Percentiles rank a stretch among this genome's conserved stretches.
phyloP scores from a whole-genome alignment of 2,113 vertebrate species.

The Pampusana beccarii region DNA sequence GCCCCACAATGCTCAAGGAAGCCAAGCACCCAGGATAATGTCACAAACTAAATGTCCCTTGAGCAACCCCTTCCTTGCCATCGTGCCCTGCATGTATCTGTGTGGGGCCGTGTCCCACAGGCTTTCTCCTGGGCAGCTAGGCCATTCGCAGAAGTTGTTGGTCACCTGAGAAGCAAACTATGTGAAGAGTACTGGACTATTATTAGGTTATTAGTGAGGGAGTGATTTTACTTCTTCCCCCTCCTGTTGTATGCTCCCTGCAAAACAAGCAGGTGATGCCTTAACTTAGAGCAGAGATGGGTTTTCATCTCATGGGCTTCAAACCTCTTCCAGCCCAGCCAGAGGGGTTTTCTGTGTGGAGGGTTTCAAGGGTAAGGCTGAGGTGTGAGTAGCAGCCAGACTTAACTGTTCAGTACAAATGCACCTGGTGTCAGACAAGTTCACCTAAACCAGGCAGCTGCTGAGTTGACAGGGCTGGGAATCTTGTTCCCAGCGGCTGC shows the following conservation, averaged over 20 bases:
- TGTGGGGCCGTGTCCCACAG: not conserved
- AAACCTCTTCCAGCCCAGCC: not conserved
- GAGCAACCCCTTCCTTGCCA: not conserved
- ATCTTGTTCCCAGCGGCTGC: constrained; percentile 22
- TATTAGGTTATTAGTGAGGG: not conserved
- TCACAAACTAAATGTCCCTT: not conserved
- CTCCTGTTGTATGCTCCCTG: not conserved
- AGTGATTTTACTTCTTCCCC: not conserved
- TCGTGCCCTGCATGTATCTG: fast-evolving
- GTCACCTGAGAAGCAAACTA: not conserved
- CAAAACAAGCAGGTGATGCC: not conserved
- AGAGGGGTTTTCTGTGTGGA: not conserved
- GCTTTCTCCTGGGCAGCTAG: not conserved
- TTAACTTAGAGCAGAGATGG: not conserved
- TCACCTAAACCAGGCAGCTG: constrained; percentile 8
- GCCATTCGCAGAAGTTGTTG: not conserved
- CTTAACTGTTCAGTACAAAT: not conserved
- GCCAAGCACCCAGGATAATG: not conserved
- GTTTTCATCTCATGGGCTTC: not conserved
- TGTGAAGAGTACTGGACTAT: not conserved
- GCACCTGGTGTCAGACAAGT: not conserved
- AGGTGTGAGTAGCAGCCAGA: not conserved
- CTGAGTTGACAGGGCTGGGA: constrained; percentile 39
- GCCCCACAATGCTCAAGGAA: not conserved
- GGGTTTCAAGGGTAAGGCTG: not conserved